phyloP scores from a whole-genome alignment of 2,888 invertebrate genomes.

The Gastracanthus pulcherrimus region DNA sequence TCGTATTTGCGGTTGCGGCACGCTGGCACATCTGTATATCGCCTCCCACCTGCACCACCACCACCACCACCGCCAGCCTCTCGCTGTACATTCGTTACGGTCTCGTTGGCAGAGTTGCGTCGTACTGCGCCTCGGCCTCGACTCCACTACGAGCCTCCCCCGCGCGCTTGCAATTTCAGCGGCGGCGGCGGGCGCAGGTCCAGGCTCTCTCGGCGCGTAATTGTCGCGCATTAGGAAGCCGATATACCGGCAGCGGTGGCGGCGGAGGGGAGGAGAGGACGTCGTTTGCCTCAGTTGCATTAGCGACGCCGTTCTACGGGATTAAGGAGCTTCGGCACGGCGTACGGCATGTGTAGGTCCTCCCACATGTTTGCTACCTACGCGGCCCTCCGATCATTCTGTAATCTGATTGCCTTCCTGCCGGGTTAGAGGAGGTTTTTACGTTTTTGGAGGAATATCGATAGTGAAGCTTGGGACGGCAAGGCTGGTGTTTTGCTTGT shows the following conservation, averaged over 20 bases:
- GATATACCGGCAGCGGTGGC: neutral
- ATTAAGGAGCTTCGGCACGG: slow-evolving; percentile 47
- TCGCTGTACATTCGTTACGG: slow-evolving; percentile 33
- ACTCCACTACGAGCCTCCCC: neutral
- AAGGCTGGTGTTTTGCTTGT: no score
- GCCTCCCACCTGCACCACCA: no score
- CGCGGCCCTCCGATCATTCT: neutral
- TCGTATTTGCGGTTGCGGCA: neutral
- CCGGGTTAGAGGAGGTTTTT: slow-evolving; percentile 3
- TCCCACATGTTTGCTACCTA: neutral
- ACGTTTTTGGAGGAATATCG: no score
- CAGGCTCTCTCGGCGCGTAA: slow-evolving; percentile 39
- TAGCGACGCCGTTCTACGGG: slow-evolving; percentile 39
- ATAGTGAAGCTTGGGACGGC: no score
- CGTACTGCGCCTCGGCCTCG: neutral
- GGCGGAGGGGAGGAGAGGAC: no score
- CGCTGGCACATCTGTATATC: slow-evolving; percentile 15
- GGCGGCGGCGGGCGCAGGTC: neutral
- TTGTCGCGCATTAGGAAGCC: slow-evolving; percentile 55
- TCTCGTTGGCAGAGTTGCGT: slow-evolving; percentile 25
- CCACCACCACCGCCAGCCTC: no score
- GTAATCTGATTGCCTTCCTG: slow-evolving; percentile 26
- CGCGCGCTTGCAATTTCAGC: slow-evolving; percentile 44
- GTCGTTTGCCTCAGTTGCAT: slow-evolving; percentile 18
- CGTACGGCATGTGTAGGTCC: neutral